phyloP scores from a whole-genome alignment of 1,140 invertebrate species.

The Drosophila lowei region DNA sequence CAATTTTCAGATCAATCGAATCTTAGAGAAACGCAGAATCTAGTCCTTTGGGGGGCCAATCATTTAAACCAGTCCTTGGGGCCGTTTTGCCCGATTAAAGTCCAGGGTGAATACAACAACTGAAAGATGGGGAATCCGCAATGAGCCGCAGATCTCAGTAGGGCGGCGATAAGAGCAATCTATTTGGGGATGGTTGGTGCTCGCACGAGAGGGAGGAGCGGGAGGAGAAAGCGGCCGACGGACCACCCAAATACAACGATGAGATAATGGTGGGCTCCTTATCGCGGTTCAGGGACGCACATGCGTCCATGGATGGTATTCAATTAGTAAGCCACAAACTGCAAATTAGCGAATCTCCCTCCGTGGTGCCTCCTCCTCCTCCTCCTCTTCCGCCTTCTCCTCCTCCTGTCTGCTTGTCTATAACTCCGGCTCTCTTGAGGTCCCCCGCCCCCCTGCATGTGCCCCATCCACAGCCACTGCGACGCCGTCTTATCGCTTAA shows the following conservation, averaged over 20 bases:
- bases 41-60: background rate
- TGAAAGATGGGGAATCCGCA: slow-evolving; percentile 48
- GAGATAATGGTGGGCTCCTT: slow-evolving; percentile 48
- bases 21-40: background rate
- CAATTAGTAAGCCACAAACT: slow-evolving; percentile 67
- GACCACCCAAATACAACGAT: slow-evolving; percentile 58
- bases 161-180: slow-evolving; percentile 44
- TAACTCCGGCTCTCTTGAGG: background rate
- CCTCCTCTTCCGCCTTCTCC: background rate
- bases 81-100: slow-evolving; percentile 21
- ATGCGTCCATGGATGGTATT: slow-evolving; percentile 45
- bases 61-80: slow-evolving; percentile 12
- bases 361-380: slow-evolving; percentile 11
- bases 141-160: slow-evolving; percentile 25
- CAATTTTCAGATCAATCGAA: slow-evolving; percentile 2
- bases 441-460: slow-evolving; percentile 13
- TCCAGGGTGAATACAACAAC: slow-evolving; percentile 54
- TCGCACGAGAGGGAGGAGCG: background rate
- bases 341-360: slow-evolving; percentile 66
- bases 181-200: slow-evolving; percentile 12
- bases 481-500: slow-evolving; percentile 33
- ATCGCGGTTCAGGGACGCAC: slow-evolving; percentile 37
- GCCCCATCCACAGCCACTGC: slow-evolving; percentile 6
- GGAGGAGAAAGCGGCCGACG: background rate
- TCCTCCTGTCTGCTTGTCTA: slow-evolving; percentile 4